Conservation (phyloP, 2,888 invertebrate genomes). For the Drosophila testacea region DNA sequence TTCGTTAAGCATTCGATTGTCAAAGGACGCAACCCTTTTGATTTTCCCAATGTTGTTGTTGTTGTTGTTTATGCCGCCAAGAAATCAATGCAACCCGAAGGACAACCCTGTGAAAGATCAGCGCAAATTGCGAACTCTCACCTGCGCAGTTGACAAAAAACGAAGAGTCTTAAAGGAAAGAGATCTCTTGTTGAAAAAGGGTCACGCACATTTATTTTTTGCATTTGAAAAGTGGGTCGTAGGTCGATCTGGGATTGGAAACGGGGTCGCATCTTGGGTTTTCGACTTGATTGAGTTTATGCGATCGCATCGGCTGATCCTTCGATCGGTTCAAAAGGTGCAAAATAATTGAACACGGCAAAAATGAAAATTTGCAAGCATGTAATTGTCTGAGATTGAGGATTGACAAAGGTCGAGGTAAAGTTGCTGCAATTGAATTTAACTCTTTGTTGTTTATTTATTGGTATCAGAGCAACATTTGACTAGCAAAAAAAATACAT, state of each 20-base stretch:
- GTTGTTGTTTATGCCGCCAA: constrained; percentile 63
- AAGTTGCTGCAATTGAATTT: constrained; percentile 71
- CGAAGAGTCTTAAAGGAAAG: constrained; percentile 6
- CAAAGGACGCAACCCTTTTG: constrained; percentile 49
- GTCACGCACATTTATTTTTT: constrained; percentile 58
- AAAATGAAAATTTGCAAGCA: constrained; percentile 82
- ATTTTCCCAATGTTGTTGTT: neutral
- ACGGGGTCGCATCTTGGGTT: constrained; percentile 66
- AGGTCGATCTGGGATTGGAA: constrained; percentile 42
- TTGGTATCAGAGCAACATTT: constrained; percentile 60
- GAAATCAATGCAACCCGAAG: constrained; percentile 65
- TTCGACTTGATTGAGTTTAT: constrained; percentile 77
- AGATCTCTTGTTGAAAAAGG: constrained; percentile 51
- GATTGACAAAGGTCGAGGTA: constrained; percentile 57
- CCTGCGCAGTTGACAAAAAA: constrained; percentile 72
- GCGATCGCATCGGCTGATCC: constrained; percentile 57
- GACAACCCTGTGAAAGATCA: constrained; percentile 61
- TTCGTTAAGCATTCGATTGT: constrained; percentile 71
- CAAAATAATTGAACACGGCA: constrained; percentile 75
- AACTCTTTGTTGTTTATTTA: constrained; percentile 81
- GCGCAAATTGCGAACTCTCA: constrained; percentile 69
- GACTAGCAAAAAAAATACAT: constrained; percentile 30
- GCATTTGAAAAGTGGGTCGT: constrained; percentile 60
- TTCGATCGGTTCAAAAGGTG: constrained; percentile 75
- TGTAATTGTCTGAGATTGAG: constrained; percentile 80